These are phyloP conservation scores for Pseudoatta argentina DNA, from an alignment of 1,140 invertebrate genomes.

Conservation along the genomic window DNA sequence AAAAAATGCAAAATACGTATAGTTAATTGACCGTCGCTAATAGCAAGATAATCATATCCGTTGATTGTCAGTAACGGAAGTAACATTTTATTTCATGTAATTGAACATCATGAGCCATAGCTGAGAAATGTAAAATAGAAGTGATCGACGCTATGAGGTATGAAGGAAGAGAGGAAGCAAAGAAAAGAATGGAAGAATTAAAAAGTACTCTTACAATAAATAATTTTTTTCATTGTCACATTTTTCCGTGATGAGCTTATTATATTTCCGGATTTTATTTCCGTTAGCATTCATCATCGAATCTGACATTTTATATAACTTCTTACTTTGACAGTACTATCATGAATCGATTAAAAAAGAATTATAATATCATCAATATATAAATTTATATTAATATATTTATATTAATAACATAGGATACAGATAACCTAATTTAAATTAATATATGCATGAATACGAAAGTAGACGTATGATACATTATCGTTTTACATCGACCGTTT, in stretches of 20 bases:
- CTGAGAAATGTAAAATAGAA: constrained; percentile 59
- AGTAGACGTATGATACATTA: no score
- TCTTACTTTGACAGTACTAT: background rate
- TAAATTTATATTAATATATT: background rate
- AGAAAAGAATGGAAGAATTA: background rate
- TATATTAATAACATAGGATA: no score
- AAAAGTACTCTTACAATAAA: constrained; percentile 33
- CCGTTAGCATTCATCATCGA: constrained; percentile 20
- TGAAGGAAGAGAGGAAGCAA: background rate
- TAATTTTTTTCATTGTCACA: constrained; percentile 28
- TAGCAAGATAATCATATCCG: constrained; percentile 14
- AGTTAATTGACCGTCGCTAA: constrained; percentile 4
- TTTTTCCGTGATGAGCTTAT: constrained; percentile 12
- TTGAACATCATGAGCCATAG: background rate
- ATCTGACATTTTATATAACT: background rate
- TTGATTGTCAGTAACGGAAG: constrained; percentile 47
- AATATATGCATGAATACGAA: no score
- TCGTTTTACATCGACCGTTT: no score
- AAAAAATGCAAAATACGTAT: background rate
- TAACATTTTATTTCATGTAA: constrained; percentile 35
- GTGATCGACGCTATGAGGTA: background rate
- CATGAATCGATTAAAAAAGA: background rate
- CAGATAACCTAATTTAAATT: background rate
- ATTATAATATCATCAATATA: background rate
- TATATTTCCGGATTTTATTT: background rate